Evolutionary conservation across 2,888 invertebrate genomes (phyloP).

Genomic region (Limnephilus lunatus): DNA sequence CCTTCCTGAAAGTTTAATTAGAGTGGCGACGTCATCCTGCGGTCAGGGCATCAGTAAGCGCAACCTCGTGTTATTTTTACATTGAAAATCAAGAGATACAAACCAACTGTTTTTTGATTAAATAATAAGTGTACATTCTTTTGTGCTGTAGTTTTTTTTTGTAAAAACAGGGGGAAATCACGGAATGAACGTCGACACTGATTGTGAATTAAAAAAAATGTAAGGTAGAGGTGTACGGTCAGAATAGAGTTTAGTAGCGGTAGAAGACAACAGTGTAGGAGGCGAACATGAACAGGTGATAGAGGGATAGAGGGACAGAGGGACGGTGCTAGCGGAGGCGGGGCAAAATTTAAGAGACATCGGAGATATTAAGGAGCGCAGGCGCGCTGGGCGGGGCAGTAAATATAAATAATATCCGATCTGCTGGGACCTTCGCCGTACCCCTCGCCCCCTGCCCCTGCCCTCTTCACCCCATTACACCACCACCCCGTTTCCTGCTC

Average conservation of each 20-base stretch:
- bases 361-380: constrained; percentile 57
- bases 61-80: background rate
- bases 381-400: constrained; percentile 51
- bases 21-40: background rate
- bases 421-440: constrained; percentile 54
- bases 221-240: background rate
- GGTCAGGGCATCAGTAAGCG: background rate
- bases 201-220: background rate
- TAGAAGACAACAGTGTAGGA: background rate
- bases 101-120: background rate
- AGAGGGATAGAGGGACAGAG: constrained; percentile 17
- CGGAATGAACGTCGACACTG: background rate
- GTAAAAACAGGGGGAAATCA: background rate
- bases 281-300: background rate
- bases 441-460: constrained; percentile 18
- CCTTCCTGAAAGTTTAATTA: background rate
- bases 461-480: background rate
- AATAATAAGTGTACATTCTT: background rate
- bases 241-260: background rate
- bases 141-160: background rate
- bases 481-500: background rate
- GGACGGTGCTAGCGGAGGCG: constrained; percentile 29
- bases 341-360: constrained; percentile 59
- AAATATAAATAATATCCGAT: constrained; percentile 65
- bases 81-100: background rate